These are phyloP conservation scores for Eciton burchellii DNA, from an alignment of 1,140 invertebrate species.

Conservation along the genomic window DNA sequence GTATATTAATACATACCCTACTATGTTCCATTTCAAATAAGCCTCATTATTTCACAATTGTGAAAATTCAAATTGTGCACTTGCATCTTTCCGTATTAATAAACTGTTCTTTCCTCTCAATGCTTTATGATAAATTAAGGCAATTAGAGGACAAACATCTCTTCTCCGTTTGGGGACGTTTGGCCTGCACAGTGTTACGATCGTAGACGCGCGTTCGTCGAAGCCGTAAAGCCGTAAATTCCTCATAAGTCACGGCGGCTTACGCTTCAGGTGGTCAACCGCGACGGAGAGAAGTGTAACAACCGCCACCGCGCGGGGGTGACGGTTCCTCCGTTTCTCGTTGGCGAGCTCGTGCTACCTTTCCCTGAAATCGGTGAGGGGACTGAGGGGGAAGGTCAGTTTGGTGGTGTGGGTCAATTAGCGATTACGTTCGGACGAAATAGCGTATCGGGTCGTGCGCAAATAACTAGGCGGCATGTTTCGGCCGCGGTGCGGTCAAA, in stretches of 20 bases:
- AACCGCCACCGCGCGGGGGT: conserved; percentile 24
- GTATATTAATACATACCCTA: not conserved
- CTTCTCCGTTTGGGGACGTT: not conserved
- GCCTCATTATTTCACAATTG: not conserved
- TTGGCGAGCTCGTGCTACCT: conserved; percentile 56
- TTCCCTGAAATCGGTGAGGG: conserved; percentile 62
- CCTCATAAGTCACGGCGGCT: conserved; percentile 29
- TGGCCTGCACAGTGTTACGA: conserved; percentile 2
- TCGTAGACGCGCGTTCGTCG: conserved; percentile 42
- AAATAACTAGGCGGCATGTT: conserved; percentile 72
- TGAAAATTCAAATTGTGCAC: not conserved
- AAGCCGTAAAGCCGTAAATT: conserved; percentile 64
- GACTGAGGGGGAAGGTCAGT: too few relatives aligned
- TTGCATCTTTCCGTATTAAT: not conserved
- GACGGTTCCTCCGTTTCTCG: conserved; percentile 41
- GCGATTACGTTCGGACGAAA: conserved; percentile 67
- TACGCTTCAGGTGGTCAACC: conserved; percentile 51
- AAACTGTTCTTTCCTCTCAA: not conserved
- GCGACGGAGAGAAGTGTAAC: conserved; percentile 30
- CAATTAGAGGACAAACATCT: not conserved
- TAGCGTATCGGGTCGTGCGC: conserved; percentile 63
- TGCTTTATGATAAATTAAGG: not conserved
- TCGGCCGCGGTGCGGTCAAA: conserved; percentile 60
- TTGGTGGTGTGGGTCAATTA: conserved; percentile 70
- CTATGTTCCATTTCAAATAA: not conserved